Evolutionary conservation across 1,140 invertebrate genomes (phyloP).

Genomic region (Drosophila nigrodunni): DNA sequence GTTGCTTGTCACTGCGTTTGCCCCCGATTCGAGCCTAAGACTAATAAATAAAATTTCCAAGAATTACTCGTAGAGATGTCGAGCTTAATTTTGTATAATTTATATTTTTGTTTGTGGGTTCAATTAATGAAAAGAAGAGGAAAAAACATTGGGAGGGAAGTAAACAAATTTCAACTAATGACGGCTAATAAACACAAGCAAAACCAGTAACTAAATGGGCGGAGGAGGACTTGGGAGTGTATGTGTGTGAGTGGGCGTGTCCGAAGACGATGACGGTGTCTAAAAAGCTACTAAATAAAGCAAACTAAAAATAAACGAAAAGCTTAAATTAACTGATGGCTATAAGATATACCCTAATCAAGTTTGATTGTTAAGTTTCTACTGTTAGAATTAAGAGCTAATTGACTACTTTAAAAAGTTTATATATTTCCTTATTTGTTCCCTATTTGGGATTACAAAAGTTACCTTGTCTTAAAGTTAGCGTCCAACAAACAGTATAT

Average conservation of each 20-base stretch:
- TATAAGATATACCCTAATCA: not conserved
- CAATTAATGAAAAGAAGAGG: conserved; percentile 51
- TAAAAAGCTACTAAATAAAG: conserved; percentile 68
- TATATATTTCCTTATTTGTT: too few species aligned
- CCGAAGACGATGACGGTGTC: conserved; percentile 7
- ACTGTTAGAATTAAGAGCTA: too few species aligned
- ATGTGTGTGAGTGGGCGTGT: conserved; percentile 17
- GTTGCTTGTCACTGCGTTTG: conserved; percentile 30
- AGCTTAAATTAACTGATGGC: not conserved
- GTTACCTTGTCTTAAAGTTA: too few species aligned
- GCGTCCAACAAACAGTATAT: too few species aligned
- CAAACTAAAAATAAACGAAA: conserved; percentile 43
- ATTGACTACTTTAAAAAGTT: too few species aligned
- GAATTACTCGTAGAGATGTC: conserved; percentile 20
- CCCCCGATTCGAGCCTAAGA: conserved; percentile 13
- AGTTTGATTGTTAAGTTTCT: too few species aligned
- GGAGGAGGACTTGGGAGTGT: not conserved
- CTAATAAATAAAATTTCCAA: conserved; percentile 51
- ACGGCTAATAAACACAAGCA: conserved; percentile 48
- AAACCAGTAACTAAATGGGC: conserved; percentile 11
- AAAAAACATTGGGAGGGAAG: conserved; percentile 35
- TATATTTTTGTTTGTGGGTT: conserved; percentile 36
- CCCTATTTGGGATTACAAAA: too few species aligned
- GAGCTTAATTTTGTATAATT: conserved; percentile 10
- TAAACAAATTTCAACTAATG: conserved; percentile 62